phyloP scores from a whole-genome alignment of 2,888 invertebrate genomes.

The Troides oblongomaculatus region DNA sequence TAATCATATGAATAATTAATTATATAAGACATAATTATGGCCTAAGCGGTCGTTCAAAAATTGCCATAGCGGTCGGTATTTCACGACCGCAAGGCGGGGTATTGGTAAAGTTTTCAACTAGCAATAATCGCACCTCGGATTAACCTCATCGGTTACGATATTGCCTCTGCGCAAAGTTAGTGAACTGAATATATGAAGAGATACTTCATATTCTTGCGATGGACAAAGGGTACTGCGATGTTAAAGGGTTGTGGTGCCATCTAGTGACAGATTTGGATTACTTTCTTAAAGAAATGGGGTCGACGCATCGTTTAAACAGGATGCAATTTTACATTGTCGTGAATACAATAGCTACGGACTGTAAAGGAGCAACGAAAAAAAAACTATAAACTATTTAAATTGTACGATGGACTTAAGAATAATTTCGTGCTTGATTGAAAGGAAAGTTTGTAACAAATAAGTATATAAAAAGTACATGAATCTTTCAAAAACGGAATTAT shows the following conservation, averaged over 20 bases:
- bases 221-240: constrained; percentile 1
- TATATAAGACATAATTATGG: background rate
- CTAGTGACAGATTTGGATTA: background rate
- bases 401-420: background rate
- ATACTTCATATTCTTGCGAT: background rate
- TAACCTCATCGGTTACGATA: constrained; percentile 95
- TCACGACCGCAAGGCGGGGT: constrained; percentile 85
- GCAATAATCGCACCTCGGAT: constrained; percentile 94
- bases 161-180: constrained; percentile 94
- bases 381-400: background rate
- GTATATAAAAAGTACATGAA: background rate
- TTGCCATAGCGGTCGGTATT: constrained; percentile 47
- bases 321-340: constrained; percentile 5
- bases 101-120: constrained; percentile 95
- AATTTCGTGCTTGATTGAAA: background rate
- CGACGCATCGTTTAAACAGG: constrained; percentile 4
- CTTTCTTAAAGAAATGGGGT: background rate
- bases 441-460: background rate
- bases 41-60: constrained; percentile 15
- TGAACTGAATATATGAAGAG: background rate
- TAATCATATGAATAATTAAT: background rate
- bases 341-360: constrained; percentile 10
- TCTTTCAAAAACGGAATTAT: background rate
- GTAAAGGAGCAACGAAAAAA: background rate
- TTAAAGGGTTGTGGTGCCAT: constrained; percentile 2